These are phyloP conservation scores for Lanistes nyassanus DNA, from an alignment of 1,140 invertebrate genomes.

Conservation along the genomic window DNA sequence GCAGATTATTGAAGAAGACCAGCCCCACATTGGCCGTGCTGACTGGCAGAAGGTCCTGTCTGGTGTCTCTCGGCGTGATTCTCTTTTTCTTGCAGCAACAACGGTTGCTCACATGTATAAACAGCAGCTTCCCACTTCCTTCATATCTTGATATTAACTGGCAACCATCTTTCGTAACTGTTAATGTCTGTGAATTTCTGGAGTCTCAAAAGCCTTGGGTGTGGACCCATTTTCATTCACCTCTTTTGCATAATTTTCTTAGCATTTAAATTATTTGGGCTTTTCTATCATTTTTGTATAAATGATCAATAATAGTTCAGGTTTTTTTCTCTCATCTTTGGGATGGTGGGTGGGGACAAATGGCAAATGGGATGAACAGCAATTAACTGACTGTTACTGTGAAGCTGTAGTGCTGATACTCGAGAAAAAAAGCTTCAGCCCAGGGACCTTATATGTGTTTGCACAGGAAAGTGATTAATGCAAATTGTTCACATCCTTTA, in stretches of 20 bases:
- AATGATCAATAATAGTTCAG: background rate
- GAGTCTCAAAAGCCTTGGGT: too few species aligned
- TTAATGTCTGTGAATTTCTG: too few species aligned
- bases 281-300: too few species aligned
- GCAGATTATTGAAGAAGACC: conserved; percentile 66
- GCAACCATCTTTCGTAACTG: too few species aligned
- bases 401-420: too few species aligned
- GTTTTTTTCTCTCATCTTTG: background rate
- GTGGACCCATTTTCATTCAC: background rate
- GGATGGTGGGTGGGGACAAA: too few species aligned
- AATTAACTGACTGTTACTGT: too few species aligned
- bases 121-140: conserved; percentile 63
- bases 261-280: background rate
- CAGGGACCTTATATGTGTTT: background rate
- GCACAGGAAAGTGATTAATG: too few species aligned
- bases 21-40: conserved; percentile 77
- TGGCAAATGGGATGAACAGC: too few species aligned
- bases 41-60: conserved; percentile 82
- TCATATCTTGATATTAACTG: conserved; percentile 48
- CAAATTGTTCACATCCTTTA: too few species aligned
- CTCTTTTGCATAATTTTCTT: background rate
- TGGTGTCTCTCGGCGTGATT: conserved; percentile 78
- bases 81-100: conserved; percentile 76
- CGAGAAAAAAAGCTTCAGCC: too few species aligned
- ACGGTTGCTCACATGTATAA: conserved; percentile 81